Percentiles rank a stretch among this genome's conserved stretches.
Conservation (phyloP, 2,113 vertebrate genomes). For the Carlito syrichta region DNA sequence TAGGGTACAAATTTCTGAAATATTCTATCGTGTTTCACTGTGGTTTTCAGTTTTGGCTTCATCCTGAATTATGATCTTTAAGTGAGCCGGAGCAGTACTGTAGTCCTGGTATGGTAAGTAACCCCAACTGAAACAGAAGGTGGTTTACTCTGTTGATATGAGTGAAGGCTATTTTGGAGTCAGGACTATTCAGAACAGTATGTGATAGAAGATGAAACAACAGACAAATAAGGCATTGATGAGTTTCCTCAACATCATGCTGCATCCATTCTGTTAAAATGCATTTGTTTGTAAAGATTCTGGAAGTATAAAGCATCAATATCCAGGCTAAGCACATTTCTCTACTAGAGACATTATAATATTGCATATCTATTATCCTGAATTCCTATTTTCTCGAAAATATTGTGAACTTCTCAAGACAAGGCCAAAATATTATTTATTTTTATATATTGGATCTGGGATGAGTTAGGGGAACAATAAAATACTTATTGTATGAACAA, state of each 20-base stretch:
- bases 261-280: neutral
- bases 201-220: neutral
- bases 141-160: neutral
- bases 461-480: neutral
- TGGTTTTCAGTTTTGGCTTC: neutral
- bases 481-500: neutral
- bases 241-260: neutral
- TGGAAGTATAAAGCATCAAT: neutral
- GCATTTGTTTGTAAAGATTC: neutral
- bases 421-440: neutral
- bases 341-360: neutral
- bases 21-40: neutral
- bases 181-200: neutral
- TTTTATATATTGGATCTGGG: neutral
- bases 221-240: neutral
- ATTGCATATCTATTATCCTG: neutral
- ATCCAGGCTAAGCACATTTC: neutral
- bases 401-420: neutral
- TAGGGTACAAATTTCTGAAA: neutral
- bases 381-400: neutral
- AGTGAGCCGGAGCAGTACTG: neutral
- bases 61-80: neutral
- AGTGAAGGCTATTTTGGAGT: neutral
- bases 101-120: no score
- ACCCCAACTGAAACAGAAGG: neutral